A percentile compares a stretch with the other conserved stretches of the same genome.
These are phyloP conservation scores for Hydrocynus forskahlii DNA, from an alignment of 2,797 vertebrate species.

Conservation along the genomic window DNA sequence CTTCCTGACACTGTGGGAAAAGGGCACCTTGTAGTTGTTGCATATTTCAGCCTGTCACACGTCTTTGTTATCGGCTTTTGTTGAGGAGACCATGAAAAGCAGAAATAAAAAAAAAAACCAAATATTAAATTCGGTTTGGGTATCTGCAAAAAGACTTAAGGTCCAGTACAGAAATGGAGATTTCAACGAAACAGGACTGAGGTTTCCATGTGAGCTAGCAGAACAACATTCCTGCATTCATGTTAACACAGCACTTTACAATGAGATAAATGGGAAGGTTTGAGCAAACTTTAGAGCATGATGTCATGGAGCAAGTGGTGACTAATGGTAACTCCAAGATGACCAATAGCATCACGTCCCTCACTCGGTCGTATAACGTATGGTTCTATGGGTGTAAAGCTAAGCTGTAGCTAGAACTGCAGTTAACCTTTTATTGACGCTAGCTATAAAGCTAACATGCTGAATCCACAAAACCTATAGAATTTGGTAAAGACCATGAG, in stretches of 20 bases:
- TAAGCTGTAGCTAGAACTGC: background rate
- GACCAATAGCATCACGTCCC: background rate
- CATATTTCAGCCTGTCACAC: slow-evolving; percentile 4
- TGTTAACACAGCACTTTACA: slow-evolving; percentile 1
- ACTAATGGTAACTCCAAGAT: background rate
- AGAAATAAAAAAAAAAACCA: background rate
- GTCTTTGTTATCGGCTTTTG: background rate
- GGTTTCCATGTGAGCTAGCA: background rate
- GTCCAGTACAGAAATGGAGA: background rate
- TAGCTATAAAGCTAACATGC: no score
- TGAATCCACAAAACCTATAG: no score
- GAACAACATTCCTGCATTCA: background rate
- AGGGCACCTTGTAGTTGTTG: background rate
- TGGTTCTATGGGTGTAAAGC: background rate
- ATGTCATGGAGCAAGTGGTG: background rate
- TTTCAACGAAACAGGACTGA: background rate
- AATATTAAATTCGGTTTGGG: background rate
- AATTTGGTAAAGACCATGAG: no score
- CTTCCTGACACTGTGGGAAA: slow-evolving; percentile 10
- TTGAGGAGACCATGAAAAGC: background rate
- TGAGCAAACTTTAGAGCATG: background rate
- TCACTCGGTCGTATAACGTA: background rate
- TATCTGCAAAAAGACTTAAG: background rate
- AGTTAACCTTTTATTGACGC: background rate
- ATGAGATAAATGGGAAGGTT: background rate